A percentile compares a stretch with the other conserved stretches of the same genome.
Evolutionary conservation across 2,797 vertebrate species (phyloP).

Genomic region (Aeoliscus strigatus): DNA sequence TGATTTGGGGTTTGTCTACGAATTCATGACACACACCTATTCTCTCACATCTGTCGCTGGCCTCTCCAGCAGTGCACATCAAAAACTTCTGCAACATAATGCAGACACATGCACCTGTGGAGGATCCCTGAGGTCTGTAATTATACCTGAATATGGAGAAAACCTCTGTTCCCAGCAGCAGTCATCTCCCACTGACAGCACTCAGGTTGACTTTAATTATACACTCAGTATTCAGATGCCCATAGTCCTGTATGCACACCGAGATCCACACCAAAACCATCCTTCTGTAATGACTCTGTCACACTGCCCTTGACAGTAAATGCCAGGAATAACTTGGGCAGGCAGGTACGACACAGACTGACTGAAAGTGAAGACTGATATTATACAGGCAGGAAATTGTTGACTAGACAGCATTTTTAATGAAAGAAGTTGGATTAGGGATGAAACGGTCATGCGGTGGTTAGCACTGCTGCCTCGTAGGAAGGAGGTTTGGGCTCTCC

Average conservation of each 20-base stretch:
- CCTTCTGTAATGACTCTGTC: slow-evolving; percentile 35
- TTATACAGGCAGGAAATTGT: slow-evolving; percentile 9
- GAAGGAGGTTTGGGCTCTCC: no score
- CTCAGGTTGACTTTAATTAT: slow-evolving; percentile 60
- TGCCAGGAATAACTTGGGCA: slow-evolving; percentile 25
- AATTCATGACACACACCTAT: slow-evolving; percentile 13
- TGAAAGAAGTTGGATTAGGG: no score
- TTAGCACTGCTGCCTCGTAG: no score
- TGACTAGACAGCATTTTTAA: slow-evolving; percentile 15
- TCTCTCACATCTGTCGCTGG: slow-evolving; percentile 24
- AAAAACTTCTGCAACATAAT: slow-evolving; percentile 23
- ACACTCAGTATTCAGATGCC: slow-evolving; percentile 51
- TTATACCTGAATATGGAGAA: slow-evolving; percentile 38
- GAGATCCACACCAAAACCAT: slow-evolving; percentile 15
- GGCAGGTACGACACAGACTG: slow-evolving; percentile 22
- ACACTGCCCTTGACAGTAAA: slow-evolving; percentile 43
- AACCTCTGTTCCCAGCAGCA: slow-evolving; percentile 42
- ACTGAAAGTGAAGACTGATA: slow-evolving; percentile 52
- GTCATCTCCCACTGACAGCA: slow-evolving; percentile 56
- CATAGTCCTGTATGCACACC: slow-evolving; percentile 16
- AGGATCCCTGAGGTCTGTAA: slow-evolving; percentile 45
- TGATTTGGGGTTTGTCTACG: slow-evolving; percentile 9
- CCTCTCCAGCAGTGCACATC: slow-evolving; percentile 18
- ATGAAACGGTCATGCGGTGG: no score
- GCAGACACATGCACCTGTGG: slow-evolving; percentile 25